Conservation (phyloP, 2,888 invertebrate genomes). For the Coremacera marginata region DNA sequence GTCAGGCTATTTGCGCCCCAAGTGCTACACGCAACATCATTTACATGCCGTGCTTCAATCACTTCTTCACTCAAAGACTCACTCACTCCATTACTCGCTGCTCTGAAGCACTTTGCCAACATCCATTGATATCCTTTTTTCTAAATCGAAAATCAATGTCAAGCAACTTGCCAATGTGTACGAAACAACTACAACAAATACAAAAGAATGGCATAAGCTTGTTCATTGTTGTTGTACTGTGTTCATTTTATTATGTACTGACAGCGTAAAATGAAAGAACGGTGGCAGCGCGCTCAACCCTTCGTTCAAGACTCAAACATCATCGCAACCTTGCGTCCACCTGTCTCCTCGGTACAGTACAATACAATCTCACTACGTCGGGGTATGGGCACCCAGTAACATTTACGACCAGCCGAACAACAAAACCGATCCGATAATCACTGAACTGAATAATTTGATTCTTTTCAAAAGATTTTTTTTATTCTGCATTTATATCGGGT, state of each 20-base stretch:
- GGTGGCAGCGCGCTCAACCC: background rate
- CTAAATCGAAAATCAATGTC: conserved; percentile 43
- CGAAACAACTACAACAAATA: conserved; percentile 1
- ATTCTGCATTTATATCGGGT: background rate
- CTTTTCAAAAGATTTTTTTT: conserved; percentile 50
- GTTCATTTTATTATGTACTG: conserved; percentile 14
- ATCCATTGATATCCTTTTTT: conserved; percentile 15
- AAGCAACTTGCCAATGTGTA: conserved; percentile 6
- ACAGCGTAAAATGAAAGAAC: conserved; percentile 36
- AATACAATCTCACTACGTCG: conserved; percentile 4
- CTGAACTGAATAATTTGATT: conserved; percentile 67
- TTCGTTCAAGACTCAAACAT: background rate
- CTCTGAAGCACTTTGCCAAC: background rate
- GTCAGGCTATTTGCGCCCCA: background rate
- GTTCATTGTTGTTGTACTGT: conserved; percentile 12
- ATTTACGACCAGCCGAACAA: conserved; percentile 51
- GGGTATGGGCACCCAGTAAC: conserved; percentile 3
- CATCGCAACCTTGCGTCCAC: background rate
- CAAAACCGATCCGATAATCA: conserved; percentile 65
- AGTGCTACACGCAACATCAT: background rate
- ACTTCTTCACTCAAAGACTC: background rate
- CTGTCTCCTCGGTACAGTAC: background rate
- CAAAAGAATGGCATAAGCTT: background rate
- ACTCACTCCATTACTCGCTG: background rate
- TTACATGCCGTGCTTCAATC: background rate